Base-by-base conservation (phyloP, 2,797 vertebrate genomes). In the Notolepis coatsorum region DNA sequence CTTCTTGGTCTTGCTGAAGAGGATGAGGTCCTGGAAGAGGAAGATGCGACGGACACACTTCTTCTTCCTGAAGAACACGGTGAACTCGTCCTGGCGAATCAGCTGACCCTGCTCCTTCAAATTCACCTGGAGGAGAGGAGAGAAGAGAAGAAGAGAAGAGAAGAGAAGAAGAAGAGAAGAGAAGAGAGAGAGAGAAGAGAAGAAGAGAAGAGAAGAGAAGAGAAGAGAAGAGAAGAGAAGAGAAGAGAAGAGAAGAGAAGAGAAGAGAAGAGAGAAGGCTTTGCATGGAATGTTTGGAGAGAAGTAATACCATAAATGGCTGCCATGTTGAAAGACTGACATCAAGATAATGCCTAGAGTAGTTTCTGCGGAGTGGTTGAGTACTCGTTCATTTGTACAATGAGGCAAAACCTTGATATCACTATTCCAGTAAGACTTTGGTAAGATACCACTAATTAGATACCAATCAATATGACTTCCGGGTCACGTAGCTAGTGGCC, bases 1-100 rank as follows among this genome's bases (percentile, higher is more conserved):
- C 62, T 30, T 90, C 70, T 91, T 92, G 38, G 93, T 92, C 68
- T 94, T 94, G 85, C 93, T 93, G 82, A 94, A 93, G 56, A 94
- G 90, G 66, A 94, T 81, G 51, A 94, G 89, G 42, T 94, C 86
- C 71, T 93, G 87, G 61, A 94, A 94, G 35, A 94, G 92, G 43
- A 94, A 94, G 73, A 94, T 15, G 47, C 92, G 91, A 3, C 93
- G 90, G 41, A 90, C 56, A 66, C 86, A 92, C 80, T 92, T 94
- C 76, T 92, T 94, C 81, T 93, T 93, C 54, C 89, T 84, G 37
- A 90, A 93, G 68, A 87, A 84, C 58, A 94, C 84, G 0, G 86
- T 85, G 75, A 93, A 93, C 69, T 93, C 92, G 7, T 94, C 91
- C 71, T 94, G 93, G 23, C 90, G 90, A 63, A 94, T 83, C 62